phyloP scores from a whole-genome alignment of 2,797 vertebrate species.

The Mus caroli region DNA sequence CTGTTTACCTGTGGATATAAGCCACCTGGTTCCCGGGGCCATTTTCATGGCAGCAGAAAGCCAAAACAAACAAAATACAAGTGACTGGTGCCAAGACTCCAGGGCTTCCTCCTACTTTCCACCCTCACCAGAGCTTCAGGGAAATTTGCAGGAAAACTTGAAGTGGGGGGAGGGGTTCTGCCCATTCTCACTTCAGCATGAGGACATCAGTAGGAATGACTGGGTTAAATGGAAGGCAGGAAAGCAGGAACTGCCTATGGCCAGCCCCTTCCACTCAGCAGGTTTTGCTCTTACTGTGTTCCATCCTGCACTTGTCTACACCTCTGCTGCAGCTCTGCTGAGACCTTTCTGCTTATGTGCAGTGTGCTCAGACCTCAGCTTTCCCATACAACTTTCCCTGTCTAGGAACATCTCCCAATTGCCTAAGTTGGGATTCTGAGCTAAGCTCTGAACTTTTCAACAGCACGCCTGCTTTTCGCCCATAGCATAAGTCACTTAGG shows the following conservation, averaged over 20 bases:
- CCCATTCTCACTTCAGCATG: background rate
- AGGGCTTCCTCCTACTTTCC: background rate
- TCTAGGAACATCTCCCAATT: background rate
- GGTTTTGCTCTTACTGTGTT: background rate
- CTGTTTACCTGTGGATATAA: background rate
- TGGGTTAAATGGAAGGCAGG: background rate
- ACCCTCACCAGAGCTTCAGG: background rate
- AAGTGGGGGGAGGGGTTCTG: background rate
- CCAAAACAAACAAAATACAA: slow-evolving; percentile 1
- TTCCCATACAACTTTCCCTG: background rate
- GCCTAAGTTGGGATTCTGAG: background rate
- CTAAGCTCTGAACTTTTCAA: background rate
- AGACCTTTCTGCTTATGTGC: background rate
- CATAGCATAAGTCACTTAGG: background rate
- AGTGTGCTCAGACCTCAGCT: background rate
- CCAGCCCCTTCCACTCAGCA: background rate
- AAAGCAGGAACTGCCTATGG: background rate
- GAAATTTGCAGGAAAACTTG: background rate
- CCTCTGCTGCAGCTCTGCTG: background rate
- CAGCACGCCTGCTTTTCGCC: background rate
- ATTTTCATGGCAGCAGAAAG: background rate
- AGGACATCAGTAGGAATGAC: fast-evolving
- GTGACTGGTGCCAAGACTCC: background rate
- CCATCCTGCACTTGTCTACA: background rate
- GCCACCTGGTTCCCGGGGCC: background rate